These are phyloP conservation scores for Empidonax traillii DNA, from an alignment of 2,113 vertebrate species.

Conservation along the genomic window DNA sequence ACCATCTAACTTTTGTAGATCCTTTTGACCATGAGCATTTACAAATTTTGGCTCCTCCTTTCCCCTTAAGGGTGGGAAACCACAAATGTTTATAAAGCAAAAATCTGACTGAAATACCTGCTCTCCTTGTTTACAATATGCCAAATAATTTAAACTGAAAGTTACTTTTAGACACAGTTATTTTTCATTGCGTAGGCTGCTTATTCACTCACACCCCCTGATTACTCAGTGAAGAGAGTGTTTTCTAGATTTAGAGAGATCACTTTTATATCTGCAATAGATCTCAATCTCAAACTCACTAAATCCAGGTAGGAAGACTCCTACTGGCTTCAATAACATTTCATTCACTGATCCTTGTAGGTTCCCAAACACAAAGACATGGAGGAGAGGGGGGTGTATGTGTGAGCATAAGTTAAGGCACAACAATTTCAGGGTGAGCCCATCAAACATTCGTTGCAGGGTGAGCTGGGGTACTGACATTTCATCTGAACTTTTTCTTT, in stretches of 20 bases:
- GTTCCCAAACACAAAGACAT: neutral
- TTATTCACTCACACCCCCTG: neutral
- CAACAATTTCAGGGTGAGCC: neutral
- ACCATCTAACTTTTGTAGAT: neutral
- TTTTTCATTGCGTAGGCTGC: neutral
- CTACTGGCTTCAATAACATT: neutral
- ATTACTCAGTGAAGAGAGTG: neutral
- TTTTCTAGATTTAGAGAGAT: neutral
- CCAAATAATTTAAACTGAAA: neutral
- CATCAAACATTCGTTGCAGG: neutral
- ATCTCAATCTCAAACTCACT: neutral
- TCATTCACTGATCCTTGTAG: neutral
- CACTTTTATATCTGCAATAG: neutral
- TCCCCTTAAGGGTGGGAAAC: neutral
- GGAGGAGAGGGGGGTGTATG: too few species aligned
- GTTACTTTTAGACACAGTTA: neutral
- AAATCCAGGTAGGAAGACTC: neutral
- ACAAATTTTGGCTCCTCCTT: neutral
- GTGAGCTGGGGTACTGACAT: neutral
- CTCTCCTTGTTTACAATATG: neutral
- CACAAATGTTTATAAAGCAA: neutral
- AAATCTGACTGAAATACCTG: neutral
- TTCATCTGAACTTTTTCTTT: neutral
- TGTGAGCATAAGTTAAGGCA: fast-evolving
- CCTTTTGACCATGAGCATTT: neutral